Evolutionary conservation across 2,113 vertebrate genomes (phyloP), one percentile per base, ranked within the genome.

Genomic region (Psittacula cyanocephala): DNA sequence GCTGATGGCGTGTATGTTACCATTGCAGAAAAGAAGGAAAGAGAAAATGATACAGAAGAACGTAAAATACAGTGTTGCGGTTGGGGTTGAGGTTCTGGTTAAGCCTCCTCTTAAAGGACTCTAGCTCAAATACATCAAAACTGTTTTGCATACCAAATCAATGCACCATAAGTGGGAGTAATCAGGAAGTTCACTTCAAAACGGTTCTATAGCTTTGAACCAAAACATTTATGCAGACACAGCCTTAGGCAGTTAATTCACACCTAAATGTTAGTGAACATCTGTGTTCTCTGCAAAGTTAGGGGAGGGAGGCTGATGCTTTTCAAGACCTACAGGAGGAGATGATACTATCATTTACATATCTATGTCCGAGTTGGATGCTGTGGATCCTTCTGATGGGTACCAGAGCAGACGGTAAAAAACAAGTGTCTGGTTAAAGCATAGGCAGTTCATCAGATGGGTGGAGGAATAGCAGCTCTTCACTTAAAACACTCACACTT

Each of bases 131-230:
- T 23, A 70, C 64, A 91, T 27, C 69, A 77, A 68, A 77, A 81
- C 27, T 57, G 37, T 33, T 93, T 91, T 95, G 91, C 75, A 81
- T 85, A 71, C 43, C 52, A 93, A 91, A 72, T 81, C 64, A 81
- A 50, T 59, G 49, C 82, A 71, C 0, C 2, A 41, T 75, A 71
- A 76, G 63, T 13, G 20, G 17, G 62, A 68, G 39, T 62, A 93
- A 75, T 79, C 82, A 93, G 50, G 28, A 46, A 80, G 62, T 60
- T 93, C 55, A 90, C 72, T 83, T 93, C 93, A 87, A 87, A 95
- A 84, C 35, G 52, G 39, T 50, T 39, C 71, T 78, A 44, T 6
- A 88, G 75, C 91, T 95, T 93, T 93, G 74, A 95, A 95, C 52
- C 7, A 57, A 71, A 76, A 62, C 47, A 37, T 68, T 88, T 55